phyloP scores from a whole-genome alignment of 1,140 invertebrate species.

The Zaprionus davidi region DNA sequence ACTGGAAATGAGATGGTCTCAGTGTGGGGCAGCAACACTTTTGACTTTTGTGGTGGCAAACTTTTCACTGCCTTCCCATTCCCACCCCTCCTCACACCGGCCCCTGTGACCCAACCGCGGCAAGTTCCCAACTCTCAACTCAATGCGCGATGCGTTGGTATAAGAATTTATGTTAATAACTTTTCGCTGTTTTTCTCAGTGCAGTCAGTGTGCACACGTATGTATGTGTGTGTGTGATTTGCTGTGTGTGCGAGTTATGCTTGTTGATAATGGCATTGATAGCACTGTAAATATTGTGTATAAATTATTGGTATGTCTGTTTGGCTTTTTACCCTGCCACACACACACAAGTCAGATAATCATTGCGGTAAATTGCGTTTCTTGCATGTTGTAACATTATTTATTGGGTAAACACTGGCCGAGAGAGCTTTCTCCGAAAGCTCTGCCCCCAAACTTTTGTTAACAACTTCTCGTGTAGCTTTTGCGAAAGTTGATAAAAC shows the following conservation, averaged over 20 bases:
- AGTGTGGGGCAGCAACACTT: constrained; percentile 60
- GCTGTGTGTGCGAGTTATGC: constrained; percentile 51
- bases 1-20: constrained; percentile 27
- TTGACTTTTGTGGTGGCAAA: constrained; percentile 75
- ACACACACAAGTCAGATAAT: constrained; percentile 23
- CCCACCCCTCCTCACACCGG: not conserved
- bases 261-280: constrained; percentile 78
- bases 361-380: constrained; percentile 17
- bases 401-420: constrained; percentile 45
- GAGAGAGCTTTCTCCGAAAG: constrained; percentile 28
- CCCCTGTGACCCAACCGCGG: constrained; percentile 9
- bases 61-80: constrained; percentile 39
- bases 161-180: constrained; percentile 80
- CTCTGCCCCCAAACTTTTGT: constrained; percentile 12
- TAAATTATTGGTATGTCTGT: constrained; percentile 42
- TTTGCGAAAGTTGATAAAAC: constrained; percentile 5
- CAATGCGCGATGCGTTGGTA: constrained; percentile 51
- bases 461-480: constrained; percentile 30
- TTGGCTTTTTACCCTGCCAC: not conserved
- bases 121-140: constrained; percentile 49
- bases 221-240: constrained; percentile 26
- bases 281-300: constrained; percentile 70
- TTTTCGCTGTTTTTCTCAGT: constrained; percentile 48
- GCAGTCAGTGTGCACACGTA: constrained; percentile 14
- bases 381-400: not conserved